Percentiles rank a stretch among this genome's conserved stretches.
These are phyloP conservation scores for Hirundichthys speculiger DNA, from an alignment of 2,113 vertebrate species.

Conservation along the genomic window DNA sequence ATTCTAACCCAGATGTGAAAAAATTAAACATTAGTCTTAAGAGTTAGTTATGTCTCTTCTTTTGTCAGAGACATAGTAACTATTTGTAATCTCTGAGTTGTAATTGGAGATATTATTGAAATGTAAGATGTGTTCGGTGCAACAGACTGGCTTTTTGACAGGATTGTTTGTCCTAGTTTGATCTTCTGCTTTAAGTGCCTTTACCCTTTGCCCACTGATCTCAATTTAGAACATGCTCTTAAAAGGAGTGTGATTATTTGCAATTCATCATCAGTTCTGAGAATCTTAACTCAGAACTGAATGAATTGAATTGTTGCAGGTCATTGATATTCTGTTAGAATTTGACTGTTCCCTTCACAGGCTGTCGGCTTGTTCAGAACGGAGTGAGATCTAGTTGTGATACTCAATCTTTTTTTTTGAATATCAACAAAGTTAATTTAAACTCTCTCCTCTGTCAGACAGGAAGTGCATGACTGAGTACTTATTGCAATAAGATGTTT, in stretches of 20 bases:
- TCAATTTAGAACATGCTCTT: slow-evolving; percentile 5
- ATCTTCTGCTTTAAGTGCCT: slow-evolving; percentile 73
- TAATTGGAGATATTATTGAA: slow-evolving; percentile 62
- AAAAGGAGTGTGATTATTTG: neutral
- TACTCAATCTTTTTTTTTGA: no score
- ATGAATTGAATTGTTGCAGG: neutral
- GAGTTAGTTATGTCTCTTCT: slow-evolving; percentile 28
- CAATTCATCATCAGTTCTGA: slow-evolving; percentile 5
- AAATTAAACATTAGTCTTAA: slow-evolving; percentile 56
- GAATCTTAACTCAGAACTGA: neutral
- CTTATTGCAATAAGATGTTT: slow-evolving; percentile 16
- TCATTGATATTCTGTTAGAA: neutral
- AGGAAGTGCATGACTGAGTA: slow-evolving; percentile 32
- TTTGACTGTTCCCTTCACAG: neutral
- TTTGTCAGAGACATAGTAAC: slow-evolving; percentile 21
- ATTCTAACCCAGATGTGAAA: slow-evolving; percentile 17
- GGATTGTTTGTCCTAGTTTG: slow-evolving; percentile 30
- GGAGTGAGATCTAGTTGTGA: no score
- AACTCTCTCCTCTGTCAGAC: slow-evolving; percentile 40
- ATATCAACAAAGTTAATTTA: slow-evolving; percentile 6
- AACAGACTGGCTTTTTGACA: slow-evolving; percentile 61
- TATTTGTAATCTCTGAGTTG: slow-evolving; percentile 69
- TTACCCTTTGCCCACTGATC: slow-evolving; percentile 39
- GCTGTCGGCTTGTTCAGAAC: no score
- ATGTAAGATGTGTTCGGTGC: slow-evolving; percentile 50